Percentiles rank a stretch among this genome's conserved stretches.
Conservation (phyloP, 2,888 invertebrate genomes). For the Coecobrya sp. region DNA sequence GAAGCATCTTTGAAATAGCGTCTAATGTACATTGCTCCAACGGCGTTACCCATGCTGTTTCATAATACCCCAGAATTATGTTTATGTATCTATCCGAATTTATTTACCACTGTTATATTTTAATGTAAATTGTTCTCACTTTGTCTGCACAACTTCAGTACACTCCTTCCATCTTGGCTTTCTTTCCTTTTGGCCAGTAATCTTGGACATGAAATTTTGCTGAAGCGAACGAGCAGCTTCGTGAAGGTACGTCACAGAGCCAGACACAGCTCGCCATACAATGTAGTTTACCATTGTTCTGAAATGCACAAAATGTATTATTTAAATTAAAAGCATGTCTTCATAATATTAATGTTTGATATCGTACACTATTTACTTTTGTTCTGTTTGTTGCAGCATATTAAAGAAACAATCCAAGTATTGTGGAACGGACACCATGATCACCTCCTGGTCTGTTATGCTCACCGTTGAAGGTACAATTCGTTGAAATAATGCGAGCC, state of each 20-base stretch:
- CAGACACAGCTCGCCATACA: slow-evolving; percentile 95
- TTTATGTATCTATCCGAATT: too few relatives aligned
- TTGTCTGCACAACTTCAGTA: slow-evolving; percentile 90
- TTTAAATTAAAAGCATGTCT: not conserved
- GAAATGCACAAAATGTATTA: too few relatives aligned
- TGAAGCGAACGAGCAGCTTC: slow-evolving; percentile 93
- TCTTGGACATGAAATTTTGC: slow-evolving; percentile 92
- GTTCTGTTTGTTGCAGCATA: slow-evolving; percentile 89
- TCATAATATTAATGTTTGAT: not conserved
- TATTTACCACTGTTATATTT: too few relatives aligned
- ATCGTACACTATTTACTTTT: slow-evolving; percentile 88
- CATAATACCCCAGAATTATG: not conserved
- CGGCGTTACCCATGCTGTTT: slow-evolving; percentile 87
- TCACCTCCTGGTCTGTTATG: slow-evolving; percentile 91
- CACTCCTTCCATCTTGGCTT: slow-evolving; percentile 97
- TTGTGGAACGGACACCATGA: slow-evolving; percentile 95
- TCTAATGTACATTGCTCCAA: slow-evolving; percentile 94
- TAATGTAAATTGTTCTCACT: too few relatives aligned
- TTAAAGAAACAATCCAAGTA: slow-evolving; percentile 92
- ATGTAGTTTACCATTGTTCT: slow-evolving; percentile 95
- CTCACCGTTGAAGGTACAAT: slow-evolving; percentile 91
- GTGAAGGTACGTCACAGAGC: slow-evolving; percentile 91
- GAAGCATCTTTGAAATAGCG: slow-evolving; percentile 95
- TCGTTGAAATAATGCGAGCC: slow-evolving; percentile 94
- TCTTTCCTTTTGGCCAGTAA: slow-evolving; percentile 94